A percentile compares a stretch with the other conserved stretches of the same genome.
Evolutionary conservation across 2,888 invertebrate genomes (phyloP).

Genomic region (Pristionchus exspectatus): DNA sequence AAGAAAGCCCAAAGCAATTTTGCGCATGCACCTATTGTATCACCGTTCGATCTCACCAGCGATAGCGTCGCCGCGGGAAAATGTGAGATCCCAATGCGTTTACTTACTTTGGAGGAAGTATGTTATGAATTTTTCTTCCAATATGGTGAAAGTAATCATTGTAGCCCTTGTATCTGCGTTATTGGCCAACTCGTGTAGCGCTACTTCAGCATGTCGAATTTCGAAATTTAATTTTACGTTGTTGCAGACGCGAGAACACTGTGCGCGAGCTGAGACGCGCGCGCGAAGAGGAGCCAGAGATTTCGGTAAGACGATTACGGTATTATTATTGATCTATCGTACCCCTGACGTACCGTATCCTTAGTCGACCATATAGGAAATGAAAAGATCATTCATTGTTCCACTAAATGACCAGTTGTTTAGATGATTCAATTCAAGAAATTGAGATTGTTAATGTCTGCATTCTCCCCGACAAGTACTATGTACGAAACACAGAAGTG

Average conservation of each 20-base stretch:
- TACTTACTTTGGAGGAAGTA: no score
- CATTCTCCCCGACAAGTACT: no score
- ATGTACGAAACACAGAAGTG: no score
- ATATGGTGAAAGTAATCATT: background rate
- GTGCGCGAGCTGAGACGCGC: background rate
- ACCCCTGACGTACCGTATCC: background rate
- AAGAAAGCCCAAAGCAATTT: no score
- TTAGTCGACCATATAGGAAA: no score
- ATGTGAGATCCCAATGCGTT: no score
- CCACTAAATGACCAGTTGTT: no score
- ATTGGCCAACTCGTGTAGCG: background rate
- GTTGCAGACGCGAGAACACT: background rate
- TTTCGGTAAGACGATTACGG: background rate
- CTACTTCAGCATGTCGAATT: background rate
- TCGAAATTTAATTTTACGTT: background rate
- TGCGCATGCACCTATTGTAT: no score
- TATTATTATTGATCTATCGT: background rate
- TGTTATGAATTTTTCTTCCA: background rate
- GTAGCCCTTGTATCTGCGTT: background rate
- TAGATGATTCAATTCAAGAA: no score
- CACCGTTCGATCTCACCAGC: no score
- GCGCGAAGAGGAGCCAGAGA: constrained; percentile 22
- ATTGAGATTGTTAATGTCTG: no score
- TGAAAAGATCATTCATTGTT: background rate
- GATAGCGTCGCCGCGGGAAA: no score